Evolutionary conservation across 1,140 invertebrate species (phyloP), one percentile per base, ranked within the genome.

Genomic region (Aphaenogaster floridana): DNA sequence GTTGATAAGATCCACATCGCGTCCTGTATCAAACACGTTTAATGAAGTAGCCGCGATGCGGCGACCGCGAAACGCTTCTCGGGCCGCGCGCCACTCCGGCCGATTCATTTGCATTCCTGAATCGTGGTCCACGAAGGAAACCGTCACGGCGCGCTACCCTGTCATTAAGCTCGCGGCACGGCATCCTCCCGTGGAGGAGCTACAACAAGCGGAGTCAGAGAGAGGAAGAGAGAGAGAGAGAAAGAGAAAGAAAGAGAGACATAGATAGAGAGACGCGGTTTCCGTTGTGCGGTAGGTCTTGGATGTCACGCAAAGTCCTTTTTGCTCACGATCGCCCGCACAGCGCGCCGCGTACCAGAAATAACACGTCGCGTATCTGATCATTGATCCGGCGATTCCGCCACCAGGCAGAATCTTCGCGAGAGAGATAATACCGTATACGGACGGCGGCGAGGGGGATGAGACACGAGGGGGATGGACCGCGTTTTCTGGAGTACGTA

Each of bases 221-320:
- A 57, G 61, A 6, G 21, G 0, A 11, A 57, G 63, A 66, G 54
- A 48, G 71, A 50, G 0, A 34, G 48, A 61, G 28, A 45, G 36
- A 42, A 34, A 21, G 28, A 39, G 48, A 63, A 1, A 45, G 21
- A 59, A 1, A 48, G 66, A 68, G n/a, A 69, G 66, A 69, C 39
- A 15, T 45, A 69, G 39, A 69, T 48, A 69, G 42, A 21, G 50
- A 86, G 77, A 64, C 64, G 34, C 15, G 64, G 28, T 87, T 87
- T 87, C 79, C 86, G 64, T 83, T 7, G 68, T 72, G 81, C 77
- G 89, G 89, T 91, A 72, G 86, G 87, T 90, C 79, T 84, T 85
- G 87, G 50, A 79, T 85, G 89, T 90, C 87, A 90, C 87, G 89
- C 89, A 74, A 86, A 66, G 52, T 36, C 34, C 64, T 91, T 91